Conservation (phyloP, 2,113 vertebrate species). For the Macrotus californicus region DNA sequence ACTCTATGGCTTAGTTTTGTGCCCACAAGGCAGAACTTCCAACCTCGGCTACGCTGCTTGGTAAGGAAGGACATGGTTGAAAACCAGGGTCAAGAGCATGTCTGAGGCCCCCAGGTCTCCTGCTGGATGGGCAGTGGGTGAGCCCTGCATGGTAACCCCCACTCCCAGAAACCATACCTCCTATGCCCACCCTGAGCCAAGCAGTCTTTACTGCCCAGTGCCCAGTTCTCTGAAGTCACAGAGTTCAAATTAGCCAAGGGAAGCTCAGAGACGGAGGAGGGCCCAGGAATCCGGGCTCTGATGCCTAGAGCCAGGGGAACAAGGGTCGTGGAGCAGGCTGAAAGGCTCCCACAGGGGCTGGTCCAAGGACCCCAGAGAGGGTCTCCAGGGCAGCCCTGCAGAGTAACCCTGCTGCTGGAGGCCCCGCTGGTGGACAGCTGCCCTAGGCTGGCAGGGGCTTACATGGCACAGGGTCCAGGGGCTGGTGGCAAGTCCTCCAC, state of each 20-base stretch:
- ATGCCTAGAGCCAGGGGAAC: not conserved
- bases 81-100: not conserved
- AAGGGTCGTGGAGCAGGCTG: not conserved
- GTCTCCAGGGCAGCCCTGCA: not conserved
- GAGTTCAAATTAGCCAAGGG: not conserved
- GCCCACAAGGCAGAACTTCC: not conserved
- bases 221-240: not conserved
- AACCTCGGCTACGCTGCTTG: not conserved
- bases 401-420: not conserved
- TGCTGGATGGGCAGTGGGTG: not conserved
- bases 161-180: not conserved
- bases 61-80: slow-evolving; percentile 12
- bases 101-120: not conserved
- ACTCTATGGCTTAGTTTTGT: not conserved
- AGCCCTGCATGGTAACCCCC: not conserved
- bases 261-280: not conserved
- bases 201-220: not conserved
- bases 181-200: not conserved
- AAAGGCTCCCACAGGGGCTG: not conserved
- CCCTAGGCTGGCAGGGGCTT: slow-evolving; percentile 57
- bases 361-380: not conserved
- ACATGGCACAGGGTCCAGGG: slow-evolving; percentile 70
- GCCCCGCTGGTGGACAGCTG: not conserved
- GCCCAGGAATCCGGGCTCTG: not conserved
- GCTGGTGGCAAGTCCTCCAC: slow-evolving; percentile 61